phyloP scores from a whole-genome alignment of 2,113 vertebrate genomes.

The Hylia prasina region DNA sequence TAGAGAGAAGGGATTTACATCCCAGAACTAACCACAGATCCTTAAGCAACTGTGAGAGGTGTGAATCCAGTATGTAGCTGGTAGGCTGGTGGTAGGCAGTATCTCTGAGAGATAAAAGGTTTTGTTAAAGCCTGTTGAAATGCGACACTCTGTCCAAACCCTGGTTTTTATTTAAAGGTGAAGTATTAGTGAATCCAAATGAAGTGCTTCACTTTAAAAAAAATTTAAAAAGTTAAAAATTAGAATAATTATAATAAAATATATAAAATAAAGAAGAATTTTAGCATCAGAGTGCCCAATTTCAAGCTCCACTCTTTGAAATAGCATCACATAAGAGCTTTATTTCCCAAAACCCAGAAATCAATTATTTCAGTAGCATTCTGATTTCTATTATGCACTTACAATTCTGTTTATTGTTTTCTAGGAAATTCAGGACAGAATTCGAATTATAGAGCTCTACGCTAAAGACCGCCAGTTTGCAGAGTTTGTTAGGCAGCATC shows the following conservation, averaged over 20 bases:
- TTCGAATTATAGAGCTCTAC: constrained; percentile 92
- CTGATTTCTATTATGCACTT: not conserved
- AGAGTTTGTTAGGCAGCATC: constrained; percentile 89
- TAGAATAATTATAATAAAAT: not conserved
- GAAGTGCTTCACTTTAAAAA: not conserved
- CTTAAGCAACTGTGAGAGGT: not conserved
- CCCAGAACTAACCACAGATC: not conserved
- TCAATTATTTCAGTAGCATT: not conserved
- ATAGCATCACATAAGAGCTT: not conserved
- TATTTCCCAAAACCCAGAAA: not conserved
- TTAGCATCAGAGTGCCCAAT: not conserved
- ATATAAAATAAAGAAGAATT: not conserved
- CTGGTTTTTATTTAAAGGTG: not conserved
- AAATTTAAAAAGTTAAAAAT: not conserved
- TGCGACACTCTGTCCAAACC: not conserved
- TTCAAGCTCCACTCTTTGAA: not conserved
- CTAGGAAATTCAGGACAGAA: constrained; percentile 95
- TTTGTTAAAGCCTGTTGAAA: not conserved
- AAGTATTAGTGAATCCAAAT: not conserved
- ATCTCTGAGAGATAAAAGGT: not conserved
- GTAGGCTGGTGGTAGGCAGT: not conserved
- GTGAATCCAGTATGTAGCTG: not conserved
- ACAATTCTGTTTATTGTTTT: constrained; percentile 12
- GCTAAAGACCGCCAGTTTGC: constrained; percentile 92
- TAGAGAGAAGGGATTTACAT: not conserved